Evolutionary conservation across 2,888 invertebrate species (phyloP).

Genomic region (Brassicogethes aeneus): DNA sequence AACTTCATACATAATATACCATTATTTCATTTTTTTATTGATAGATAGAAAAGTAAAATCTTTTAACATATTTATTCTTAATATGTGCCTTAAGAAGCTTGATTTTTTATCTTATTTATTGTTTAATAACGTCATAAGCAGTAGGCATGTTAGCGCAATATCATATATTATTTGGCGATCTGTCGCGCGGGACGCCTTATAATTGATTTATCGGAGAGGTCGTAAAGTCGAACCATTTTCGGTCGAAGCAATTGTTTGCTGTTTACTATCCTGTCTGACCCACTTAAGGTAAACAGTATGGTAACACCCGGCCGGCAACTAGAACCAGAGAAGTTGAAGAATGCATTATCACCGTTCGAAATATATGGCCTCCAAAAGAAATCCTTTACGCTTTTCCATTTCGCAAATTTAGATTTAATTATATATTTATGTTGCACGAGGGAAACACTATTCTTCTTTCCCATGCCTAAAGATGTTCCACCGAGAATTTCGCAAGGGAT

Average conservation of each 20-base stretch:
- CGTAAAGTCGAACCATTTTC: neutral
- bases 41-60: too few species aligned
- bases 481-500: too few species aligned
- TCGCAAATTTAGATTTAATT: neutral
- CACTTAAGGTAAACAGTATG: slow-evolving; percentile 17
- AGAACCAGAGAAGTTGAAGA: neutral
- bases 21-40: too few species aligned
- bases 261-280: slow-evolving; percentile 13
- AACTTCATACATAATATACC: too few species aligned
- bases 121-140: neutral
- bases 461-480: too few species aligned
- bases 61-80: too few species aligned
- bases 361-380: neutral
- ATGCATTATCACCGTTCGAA: neutral
- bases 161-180: neutral
- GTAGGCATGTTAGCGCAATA: neutral
- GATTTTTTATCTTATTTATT: too few species aligned
- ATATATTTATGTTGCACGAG: neutral
- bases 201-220: neutral
- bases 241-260: neutral
- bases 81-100: too few species aligned
- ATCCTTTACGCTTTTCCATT: neutral
- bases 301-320: slow-evolving; percentile 16
- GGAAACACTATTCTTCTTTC: neutral
- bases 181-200: neutral